phyloP scores from a whole-genome alignment of 2,113 vertebrate species.

The Pogona vitticeps region DNA sequence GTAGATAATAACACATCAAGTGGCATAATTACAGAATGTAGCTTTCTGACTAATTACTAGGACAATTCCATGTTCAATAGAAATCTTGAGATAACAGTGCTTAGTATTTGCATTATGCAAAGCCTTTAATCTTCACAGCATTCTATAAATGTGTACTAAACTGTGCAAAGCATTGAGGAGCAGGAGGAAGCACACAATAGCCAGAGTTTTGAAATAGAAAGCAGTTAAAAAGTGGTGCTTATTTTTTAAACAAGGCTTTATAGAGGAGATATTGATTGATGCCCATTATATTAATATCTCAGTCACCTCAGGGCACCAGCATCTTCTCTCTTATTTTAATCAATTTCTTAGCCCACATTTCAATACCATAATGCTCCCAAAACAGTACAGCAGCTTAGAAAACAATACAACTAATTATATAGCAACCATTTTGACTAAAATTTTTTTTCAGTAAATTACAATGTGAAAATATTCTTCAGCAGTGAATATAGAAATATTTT shows the following conservation, averaged over 20 bases:
- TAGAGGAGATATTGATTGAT: neutral
- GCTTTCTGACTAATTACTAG: neutral
- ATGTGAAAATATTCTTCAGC: no score
- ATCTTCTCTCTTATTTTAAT: neutral
- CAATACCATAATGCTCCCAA: no score
- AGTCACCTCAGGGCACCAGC: neutral
- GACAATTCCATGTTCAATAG: neutral
- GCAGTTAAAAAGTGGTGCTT: neutral
- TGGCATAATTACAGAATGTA: neutral
- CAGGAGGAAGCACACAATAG: neutral
- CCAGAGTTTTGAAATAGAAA: neutral
- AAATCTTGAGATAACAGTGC: neutral
- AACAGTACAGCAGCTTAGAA: no score
- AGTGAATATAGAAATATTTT: no score
- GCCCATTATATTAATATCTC: no score
- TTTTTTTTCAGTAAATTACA: no score
- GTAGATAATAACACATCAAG: neutral
- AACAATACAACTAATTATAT: no score
- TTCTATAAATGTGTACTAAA: constrained; percentile 19
- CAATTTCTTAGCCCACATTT: neutral
- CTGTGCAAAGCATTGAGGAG: neutral
- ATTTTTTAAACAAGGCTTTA: neutral
- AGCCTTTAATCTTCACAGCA: constrained; percentile 5
- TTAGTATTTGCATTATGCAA: constrained; percentile 5
- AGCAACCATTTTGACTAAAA: no score